phyloP scores from a whole-genome alignment of 2,888 invertebrate species.

The Dimorphilus gyrociliatus region DNA sequence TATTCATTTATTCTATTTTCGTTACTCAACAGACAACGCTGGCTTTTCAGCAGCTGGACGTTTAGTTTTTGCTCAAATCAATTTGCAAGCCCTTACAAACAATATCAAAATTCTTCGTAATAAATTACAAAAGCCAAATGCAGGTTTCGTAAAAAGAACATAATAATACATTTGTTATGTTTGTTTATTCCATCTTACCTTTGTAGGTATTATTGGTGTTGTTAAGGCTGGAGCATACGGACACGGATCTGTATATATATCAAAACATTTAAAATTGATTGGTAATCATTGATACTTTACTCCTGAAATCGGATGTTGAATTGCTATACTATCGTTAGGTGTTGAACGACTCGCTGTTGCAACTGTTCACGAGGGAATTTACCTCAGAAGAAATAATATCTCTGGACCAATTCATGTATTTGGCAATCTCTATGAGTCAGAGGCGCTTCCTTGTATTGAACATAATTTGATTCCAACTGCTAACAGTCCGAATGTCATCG shows the following conservation, averaged over 20 bases:
- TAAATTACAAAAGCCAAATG: too few relatives aligned
- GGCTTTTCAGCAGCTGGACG: too few relatives aligned
- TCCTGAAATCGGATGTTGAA: too few relatives aligned
- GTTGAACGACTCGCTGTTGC: constrained; percentile 18
- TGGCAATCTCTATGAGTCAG: constrained; percentile 10
- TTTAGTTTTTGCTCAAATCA: too few relatives aligned
- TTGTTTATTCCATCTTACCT: not conserved
- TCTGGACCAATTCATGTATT: constrained; percentile 15
- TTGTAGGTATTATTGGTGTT: constrained; percentile 17
- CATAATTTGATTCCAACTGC: not conserved
- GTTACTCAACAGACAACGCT: too few relatives aligned
- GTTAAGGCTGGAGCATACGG: constrained; percentile 20
- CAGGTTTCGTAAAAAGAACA: too few relatives aligned
- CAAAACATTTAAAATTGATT: constrained; percentile 12
- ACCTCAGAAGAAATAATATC: constrained; percentile 15
- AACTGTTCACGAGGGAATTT: constrained; percentile 15
- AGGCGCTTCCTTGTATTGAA: constrained; percentile 1
- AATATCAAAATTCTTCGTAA: too few relatives aligned
- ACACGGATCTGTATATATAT: constrained; percentile 16
- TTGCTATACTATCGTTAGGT: too few relatives aligned
- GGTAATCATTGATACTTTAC: too few relatives aligned
- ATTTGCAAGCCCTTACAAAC: too few relatives aligned
- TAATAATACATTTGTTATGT: not conserved
- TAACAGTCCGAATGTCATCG: not conserved
- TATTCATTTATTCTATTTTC: too few relatives aligned